A percentile compares a stretch with the other conserved stretches of the same genome.
Conservation (phyloP, 1,140 invertebrate genomes). For the Euura saliciscinereae region DNA sequence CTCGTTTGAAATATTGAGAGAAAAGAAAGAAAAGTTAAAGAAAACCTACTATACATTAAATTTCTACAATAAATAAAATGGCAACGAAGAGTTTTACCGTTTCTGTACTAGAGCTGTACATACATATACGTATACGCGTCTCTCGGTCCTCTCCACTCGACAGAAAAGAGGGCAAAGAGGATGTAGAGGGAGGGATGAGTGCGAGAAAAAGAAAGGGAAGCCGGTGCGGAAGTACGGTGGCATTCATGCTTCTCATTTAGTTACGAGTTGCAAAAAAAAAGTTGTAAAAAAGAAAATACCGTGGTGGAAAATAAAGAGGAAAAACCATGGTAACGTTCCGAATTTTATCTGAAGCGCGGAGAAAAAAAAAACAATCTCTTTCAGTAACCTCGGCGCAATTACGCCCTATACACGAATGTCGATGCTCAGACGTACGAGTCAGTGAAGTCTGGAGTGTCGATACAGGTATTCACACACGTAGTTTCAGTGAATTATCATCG, state of each 20-base stretch:
- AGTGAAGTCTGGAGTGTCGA: too few relatives aligned
- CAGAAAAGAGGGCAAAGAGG: conserved; percentile 1
- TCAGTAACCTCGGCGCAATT: too few relatives aligned
- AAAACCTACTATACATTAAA: neutral
- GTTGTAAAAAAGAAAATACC: too few relatives aligned
- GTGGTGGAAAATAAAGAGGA: too few relatives aligned
- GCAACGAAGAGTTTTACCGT: neutral
- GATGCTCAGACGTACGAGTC: too few relatives aligned
- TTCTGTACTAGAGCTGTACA: neutral
- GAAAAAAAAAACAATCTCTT: neutral
- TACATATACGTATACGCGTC: neutral
- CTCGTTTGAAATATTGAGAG: neutral
- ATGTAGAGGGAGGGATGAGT: neutral
- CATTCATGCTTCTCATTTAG: neutral
- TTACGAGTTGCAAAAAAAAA: neutral
- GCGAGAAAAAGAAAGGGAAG: conserved; percentile 1
- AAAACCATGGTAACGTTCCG: too few relatives aligned
- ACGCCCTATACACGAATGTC: too few relatives aligned
- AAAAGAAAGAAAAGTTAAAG: neutral
- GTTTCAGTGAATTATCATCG: too few relatives aligned
- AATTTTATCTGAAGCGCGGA: too few relatives aligned
- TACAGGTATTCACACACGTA: too few relatives aligned
- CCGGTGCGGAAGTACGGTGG: neutral
- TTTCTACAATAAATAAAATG: neutral
- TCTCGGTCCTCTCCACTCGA: neutral